Evolutionary conservation across 2,888 invertebrate genomes (phyloP), one percentile per base, ranked within the genome.

Genomic region (Polydrusus tereticollis): DNA sequence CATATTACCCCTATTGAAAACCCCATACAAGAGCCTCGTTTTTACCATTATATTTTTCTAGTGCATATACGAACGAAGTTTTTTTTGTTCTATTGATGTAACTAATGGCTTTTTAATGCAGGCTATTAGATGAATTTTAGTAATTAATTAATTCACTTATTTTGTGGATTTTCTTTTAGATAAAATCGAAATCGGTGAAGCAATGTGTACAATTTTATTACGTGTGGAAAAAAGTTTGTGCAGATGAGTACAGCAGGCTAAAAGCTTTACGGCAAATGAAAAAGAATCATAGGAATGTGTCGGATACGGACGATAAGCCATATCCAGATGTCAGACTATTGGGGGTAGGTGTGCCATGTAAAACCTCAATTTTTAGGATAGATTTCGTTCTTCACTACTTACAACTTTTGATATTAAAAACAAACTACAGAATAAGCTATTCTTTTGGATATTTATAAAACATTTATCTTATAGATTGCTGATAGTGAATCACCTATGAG

Each of bases 191-290:
- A 88, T 90, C 92, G 76, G 90, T 93, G 45, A 95, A 95, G 81
- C 97, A 97, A 85, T 99, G 99, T 88, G 91, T 98, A 82, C 97
- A 98, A 88, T 98, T 99, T 88, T 99, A 99, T 87, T 99, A 99
- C 86, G 92, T 98, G 82, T 99, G 99, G 99, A 99, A 99, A 88
- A 98, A 98, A 86, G 92, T 97, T 33, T 97, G 97, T 81, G 93
- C 94, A 78, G 96, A 98, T 85, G 86, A 86, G 75, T 85, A 86
- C 73, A 80, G 83, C 64, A 77, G 82, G 69, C 75, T 85, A 65
- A 85, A 85, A 72, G 80, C 82, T 65, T 65, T 80, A 41, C 78
- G 85, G 69, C 85, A 86, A 59, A 78, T 81, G 66, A 83, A 80
- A 72, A 76, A 80, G 52, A 80, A 73, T 65, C 79, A 80, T 29